These are phyloP conservation scores for Cataglyphis rosenhaueri DNA, from an alignment of 2,888 invertebrate species.

Conservation along the genomic window DNA sequence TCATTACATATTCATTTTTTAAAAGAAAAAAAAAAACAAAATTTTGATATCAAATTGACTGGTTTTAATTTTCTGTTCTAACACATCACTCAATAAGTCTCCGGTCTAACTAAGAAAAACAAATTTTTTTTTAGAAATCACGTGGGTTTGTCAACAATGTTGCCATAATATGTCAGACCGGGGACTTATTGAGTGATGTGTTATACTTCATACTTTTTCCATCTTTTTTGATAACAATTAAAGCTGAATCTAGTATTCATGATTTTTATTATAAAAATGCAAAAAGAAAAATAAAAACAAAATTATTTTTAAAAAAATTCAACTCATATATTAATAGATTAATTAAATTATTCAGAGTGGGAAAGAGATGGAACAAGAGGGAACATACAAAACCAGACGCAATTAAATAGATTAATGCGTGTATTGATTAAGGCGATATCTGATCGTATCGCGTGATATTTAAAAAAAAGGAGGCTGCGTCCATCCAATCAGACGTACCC, in stretches of 20 bases:
- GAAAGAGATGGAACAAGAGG: too few relatives aligned
- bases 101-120: too few relatives aligned
- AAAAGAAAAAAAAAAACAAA: not conserved
- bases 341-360: not conserved
- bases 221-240: not conserved
- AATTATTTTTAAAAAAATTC: not conserved
- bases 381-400: not conserved
- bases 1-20: not conserved
- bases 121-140: too few relatives aligned
- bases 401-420: not conserved
- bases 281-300: conserved; percentile 1
- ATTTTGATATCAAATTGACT: not conserved
- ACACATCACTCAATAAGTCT: too few relatives aligned
- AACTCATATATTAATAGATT: not conserved
- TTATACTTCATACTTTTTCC: not conserved
- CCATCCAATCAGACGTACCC: conserved; percentile 79
- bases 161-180: too few relatives aligned
- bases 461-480: not conserved
- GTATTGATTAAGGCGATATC: not conserved
- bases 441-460: not conserved
- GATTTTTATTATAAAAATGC: not conserved
- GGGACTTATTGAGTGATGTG: too few relatives aligned
- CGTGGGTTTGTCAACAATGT: too few relatives aligned
- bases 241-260: not conserved
- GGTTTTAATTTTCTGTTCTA: not conserved